Base-by-base conservation (phyloP, 1,140 invertebrate species). In the Eumeta japonica region DNA sequence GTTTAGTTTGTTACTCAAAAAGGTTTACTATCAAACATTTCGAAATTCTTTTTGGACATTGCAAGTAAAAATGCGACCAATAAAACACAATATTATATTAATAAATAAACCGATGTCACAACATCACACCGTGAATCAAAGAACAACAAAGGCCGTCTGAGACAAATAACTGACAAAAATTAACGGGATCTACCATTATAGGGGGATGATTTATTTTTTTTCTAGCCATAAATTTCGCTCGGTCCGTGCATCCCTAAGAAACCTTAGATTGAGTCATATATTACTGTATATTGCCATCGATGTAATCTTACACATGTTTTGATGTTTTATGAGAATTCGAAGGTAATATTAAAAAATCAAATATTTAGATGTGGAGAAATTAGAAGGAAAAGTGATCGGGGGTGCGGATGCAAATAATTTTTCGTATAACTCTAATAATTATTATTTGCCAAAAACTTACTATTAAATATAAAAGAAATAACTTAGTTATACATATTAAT, bases 201-300 rank as follows among this genome's bases (percentile, higher is more conserved):
- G 37, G 28, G 41, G 45, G 48, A 56, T 62, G 58, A 67, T 64
- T 64, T 63, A 62, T 47, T 35, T 40, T 30, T 41, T 52, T 61
- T 60, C 52, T 60, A 36, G 49, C 49, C 32, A 55, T 59, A 59
- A 62, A 58, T 33, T 39, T 52, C 42, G 41, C 34, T 42, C 37
- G 24, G 33, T 35, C 46, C 49, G 50, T 54, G 47, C 47, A 48
- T 46, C 37, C 45, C 46, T 34, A 34, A 53, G 42, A 47, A 35
- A 31, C 39, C 36, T 46, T 31, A 45, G 48, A 71, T 71, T 71
- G 63, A 68, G 66, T 64, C 62, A 66, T 71, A 71, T 64, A 62
- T 71, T 71, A 64, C 49, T 51, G 59, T 57, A 66, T 67, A 66
- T 68, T 54, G 64, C 56, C 50, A 45, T 41, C 54, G 66, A 71